These are phyloP conservation scores for Heterodera carotae DNA, from an alignment of 1,140 invertebrate genomes.

Conservation along the genomic window DNA sequence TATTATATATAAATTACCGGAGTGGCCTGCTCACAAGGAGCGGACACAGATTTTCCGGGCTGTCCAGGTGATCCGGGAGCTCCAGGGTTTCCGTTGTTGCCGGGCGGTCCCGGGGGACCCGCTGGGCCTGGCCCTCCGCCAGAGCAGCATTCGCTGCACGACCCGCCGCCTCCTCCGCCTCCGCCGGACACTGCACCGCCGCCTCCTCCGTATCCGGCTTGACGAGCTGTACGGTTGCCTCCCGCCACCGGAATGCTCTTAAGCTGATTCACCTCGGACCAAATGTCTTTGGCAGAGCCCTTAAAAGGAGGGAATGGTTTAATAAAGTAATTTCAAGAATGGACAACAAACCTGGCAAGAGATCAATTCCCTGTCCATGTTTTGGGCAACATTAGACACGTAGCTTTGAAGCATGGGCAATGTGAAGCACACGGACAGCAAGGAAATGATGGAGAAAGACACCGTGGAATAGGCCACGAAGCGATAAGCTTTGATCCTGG, in stretches of 20 bases:
- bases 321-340: conserved; percentile 5
- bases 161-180: conserved; percentile 40
- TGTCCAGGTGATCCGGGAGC: conserved; percentile 40
- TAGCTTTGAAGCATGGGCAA: conserved; percentile 63
- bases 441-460: conserved; percentile 52
- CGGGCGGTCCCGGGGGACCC: conserved; percentile 53
- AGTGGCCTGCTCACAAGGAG: conserved; percentile 36
- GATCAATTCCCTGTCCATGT: conserved; percentile 59
- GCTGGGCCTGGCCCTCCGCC: conserved; percentile 50
- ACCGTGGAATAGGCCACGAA: conserved; percentile 56
- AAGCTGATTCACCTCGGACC: conserved; percentile 61
- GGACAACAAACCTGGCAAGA: conserved; percentile 57
- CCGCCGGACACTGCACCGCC: conserved; percentile 41
- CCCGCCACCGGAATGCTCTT: conserved; percentile 57
- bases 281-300: conserved; percentile 65
- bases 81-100: conserved; percentile 56
- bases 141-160: conserved; percentile 53
- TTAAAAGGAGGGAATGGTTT: conserved; percentile 12
- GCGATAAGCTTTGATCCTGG: conserved; percentile 55
- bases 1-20: background rate
- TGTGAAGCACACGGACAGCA: conserved; percentile 58
- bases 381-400: conserved; percentile 56
- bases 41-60: conserved; percentile 25
- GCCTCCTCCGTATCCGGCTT: conserved; percentile 47
- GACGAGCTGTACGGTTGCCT: conserved; percentile 59